These are phyloP conservation scores for Lasioglossum leucozonium DNA, from an alignment of 2,888 invertebrate genomes.

Conservation along the genomic window DNA sequence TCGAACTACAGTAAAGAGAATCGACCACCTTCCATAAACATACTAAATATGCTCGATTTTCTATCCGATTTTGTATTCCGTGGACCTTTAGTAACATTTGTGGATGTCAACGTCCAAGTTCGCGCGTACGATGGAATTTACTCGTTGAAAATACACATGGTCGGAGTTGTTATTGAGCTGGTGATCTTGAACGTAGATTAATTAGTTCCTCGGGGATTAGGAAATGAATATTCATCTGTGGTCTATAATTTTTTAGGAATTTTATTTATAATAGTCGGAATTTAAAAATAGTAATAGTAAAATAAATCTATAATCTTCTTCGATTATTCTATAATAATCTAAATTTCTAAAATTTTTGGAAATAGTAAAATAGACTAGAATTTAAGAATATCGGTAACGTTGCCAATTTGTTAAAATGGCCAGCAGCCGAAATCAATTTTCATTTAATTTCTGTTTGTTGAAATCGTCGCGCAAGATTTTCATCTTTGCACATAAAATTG, in stretches of 20 bases:
- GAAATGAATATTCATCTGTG: neutral
- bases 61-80: neutral
- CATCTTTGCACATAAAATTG: no score
- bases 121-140: neutral
- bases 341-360: no score
- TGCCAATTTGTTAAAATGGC: neutral
- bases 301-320: no score
- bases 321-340: no score
- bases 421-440: neutral
- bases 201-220: neutral
- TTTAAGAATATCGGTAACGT: neutral
- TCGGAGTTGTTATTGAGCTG: conserved; percentile 1
- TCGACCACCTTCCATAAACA: neutral
- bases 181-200: neutral
- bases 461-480: neutral
- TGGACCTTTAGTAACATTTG: neutral
- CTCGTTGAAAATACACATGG: neutral
- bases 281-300: no score
- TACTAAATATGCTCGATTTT: neutral
- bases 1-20: neutral
- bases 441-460: neutral
- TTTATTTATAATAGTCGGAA: no score
- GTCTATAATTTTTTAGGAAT: neutral
- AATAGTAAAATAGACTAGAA: no score
- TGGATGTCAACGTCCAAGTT: neutral